Percentiles rank a stretch among this genome's conserved stretches.
Evolutionary conservation across 2,888 invertebrate genomes (phyloP).

Genomic region (Temnothorax rugatulus): DNA sequence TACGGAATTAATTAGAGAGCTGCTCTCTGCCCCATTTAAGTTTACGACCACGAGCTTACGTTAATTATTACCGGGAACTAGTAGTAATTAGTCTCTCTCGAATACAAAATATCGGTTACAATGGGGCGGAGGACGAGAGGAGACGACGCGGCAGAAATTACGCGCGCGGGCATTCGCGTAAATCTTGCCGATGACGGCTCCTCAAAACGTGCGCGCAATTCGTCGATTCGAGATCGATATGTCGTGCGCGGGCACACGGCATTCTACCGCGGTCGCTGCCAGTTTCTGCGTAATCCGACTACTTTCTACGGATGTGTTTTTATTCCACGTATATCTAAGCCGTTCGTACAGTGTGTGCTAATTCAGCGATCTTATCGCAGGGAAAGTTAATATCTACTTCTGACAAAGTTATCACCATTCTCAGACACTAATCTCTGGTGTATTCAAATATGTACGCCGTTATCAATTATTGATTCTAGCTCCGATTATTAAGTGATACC

Average conservation of each 20-base stretch:
- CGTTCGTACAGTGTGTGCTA: slow-evolving; percentile 35
- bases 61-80: slow-evolving; percentile 78
- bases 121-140: slow-evolving; percentile 26
- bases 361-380: slow-evolving; percentile 51
- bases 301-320: slow-evolving; percentile 54
- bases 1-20: slow-evolving; percentile 79
- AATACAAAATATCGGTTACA: slow-evolving; percentile 77
- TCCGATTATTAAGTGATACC: background rate
- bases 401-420: slow-evolving; percentile 28
- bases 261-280: background rate
- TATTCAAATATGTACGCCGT: background rate
- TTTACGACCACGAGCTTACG: slow-evolving; percentile 77
- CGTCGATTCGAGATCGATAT: slow-evolving; percentile 60
- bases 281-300: slow-evolving; percentile 39
- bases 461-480: slow-evolving; percentile 4
- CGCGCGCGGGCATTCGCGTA: slow-evolving; percentile 60
- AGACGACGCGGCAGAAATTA: slow-evolving; percentile 29
- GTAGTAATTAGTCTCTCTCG: slow-evolving; percentile 77
- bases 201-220: slow-evolving; percentile 12
- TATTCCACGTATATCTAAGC: slow-evolving; percentile 16
- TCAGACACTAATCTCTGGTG: background rate
- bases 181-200: slow-evolving; percentile 65
- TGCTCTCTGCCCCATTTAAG: slow-evolving; percentile 77
- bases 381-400: slow-evolving; percentile 56
- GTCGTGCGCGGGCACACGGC: background rate